A percentile compares a stretch with the other conserved stretches of the same genome.
These are phyloP conservation scores for Samia ricini DNA, from an alignment of 1,140 invertebrate species.

Conservation along the genomic window DNA sequence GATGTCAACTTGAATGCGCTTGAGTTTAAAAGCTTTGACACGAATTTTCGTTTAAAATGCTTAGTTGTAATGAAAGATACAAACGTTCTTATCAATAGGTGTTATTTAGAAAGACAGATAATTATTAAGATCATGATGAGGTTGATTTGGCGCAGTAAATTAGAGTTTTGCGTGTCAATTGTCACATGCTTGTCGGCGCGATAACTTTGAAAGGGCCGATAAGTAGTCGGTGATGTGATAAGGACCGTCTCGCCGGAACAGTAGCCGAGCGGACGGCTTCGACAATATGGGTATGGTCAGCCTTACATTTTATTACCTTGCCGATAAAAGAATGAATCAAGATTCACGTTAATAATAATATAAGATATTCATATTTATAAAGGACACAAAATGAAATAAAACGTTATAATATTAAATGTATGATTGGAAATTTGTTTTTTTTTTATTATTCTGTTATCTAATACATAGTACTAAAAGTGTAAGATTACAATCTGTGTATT, in stretches of 20 bases:
- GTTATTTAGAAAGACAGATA: slow-evolving; percentile 20
- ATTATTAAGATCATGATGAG: no score
- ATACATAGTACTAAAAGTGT: no score
- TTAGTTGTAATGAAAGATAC: no score
- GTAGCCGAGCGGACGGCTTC: slow-evolving; percentile 64
- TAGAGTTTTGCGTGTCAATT: slow-evolving; percentile 53
- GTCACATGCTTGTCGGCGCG: slow-evolving; percentile 65
- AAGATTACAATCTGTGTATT: no score
- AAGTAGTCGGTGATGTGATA: slow-evolving; percentile 59
- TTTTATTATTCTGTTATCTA: no score
- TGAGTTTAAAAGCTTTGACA: slow-evolving; percentile 24
- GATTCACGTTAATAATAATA: background rate
- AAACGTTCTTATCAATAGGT: background rate
- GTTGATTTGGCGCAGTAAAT: slow-evolving; percentile 26
- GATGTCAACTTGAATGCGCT: slow-evolving; percentile 16
- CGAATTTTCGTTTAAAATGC: slow-evolving; percentile 12
- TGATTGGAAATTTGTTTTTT: background rate
- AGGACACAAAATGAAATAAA: no score
- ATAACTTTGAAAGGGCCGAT: slow-evolving; percentile 54
- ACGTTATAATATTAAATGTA: no score
- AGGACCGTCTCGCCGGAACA: slow-evolving; percentile 43
- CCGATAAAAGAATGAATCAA: background rate
- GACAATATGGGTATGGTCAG: slow-evolving; percentile 60
- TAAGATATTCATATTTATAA: no score
- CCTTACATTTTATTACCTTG: slow-evolving; percentile 27